These are phyloP conservation scores for Grus americana DNA, from an alignment of 2,113 vertebrate species.

Conservation along the genomic window DNA sequence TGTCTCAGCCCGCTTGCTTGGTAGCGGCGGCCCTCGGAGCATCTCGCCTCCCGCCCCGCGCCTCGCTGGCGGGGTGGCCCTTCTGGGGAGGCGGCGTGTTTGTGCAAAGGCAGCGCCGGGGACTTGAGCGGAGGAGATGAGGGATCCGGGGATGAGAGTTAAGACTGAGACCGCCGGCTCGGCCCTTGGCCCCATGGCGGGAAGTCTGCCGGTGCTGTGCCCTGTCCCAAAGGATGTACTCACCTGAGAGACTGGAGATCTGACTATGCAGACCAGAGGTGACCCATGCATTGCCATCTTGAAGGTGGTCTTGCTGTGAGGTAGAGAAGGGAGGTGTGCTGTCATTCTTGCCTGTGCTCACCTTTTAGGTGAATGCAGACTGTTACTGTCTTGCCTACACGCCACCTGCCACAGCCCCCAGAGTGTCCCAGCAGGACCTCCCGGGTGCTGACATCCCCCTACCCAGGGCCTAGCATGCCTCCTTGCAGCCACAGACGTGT, in stretches of 20 bases:
- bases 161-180: neutral
- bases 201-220: neutral
- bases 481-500: neutral
- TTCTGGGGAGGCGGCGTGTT: neutral
- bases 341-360: neutral
- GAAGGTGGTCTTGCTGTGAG: neutral
- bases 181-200: neutral
- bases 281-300: neutral
- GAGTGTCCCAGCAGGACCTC: no score
- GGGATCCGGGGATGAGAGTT: neutral
- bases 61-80: neutral
- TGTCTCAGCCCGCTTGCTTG: neutral
- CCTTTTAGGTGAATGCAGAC: neutral
- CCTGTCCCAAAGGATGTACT: neutral
- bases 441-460: neutral
- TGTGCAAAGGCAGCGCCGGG: neutral
- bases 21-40: neutral
- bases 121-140: neutral
- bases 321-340: neutral
- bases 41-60: neutral
- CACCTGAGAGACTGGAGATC: neutral
- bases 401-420: neutral
- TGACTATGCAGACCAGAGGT: neutral
- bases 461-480: neutral
- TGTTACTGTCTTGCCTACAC: rapidly evolving